A percentile compares a stretch with the other conserved stretches of the same genome.
These are phyloP conservation scores for Laothoe populi DNA, from an alignment of 2,888 invertebrate genomes.

Conservation along the genomic window DNA sequence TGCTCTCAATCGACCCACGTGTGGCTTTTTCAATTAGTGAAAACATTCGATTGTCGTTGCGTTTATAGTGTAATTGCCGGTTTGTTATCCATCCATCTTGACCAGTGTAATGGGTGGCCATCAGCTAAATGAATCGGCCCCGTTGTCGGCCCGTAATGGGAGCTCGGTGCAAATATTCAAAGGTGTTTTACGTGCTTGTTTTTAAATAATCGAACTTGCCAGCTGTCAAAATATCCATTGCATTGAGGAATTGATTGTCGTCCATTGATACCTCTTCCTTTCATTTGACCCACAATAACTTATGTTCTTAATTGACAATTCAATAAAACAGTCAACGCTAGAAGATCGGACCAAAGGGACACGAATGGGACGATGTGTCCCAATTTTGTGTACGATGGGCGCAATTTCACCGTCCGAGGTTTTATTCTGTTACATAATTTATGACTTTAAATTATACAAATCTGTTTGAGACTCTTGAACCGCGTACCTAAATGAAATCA, in stretches of 20 bases:
- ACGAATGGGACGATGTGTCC: too few species aligned
- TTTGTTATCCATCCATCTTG: constrained; percentile 83
- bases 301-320: not conserved
- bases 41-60: constrained; percentile 81
- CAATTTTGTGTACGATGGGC: too few species aligned
- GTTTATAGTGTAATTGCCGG: constrained; percentile 81
- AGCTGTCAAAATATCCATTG: constrained; percentile 50
- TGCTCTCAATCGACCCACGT: constrained; percentile 75
- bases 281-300: too few species aligned
- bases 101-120: constrained; percentile 79
- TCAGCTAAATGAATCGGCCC: constrained; percentile 80
- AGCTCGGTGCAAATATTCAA: constrained; percentile 67
- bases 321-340: not conserved
- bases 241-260: not conserved
- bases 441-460: constrained; percentile 2
- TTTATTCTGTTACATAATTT: too few species aligned
- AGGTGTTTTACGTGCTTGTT: constrained; percentile 74
- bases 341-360: too few species aligned
- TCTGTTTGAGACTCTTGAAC: not conserved
- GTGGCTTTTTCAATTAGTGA: constrained; percentile 82
- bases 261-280: not conserved
- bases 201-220: constrained; percentile 57
- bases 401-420: too few species aligned
- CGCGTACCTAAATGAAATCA: constrained; percentile 13
- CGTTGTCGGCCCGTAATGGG: constrained; percentile 64